Evolutionary conservation across 2,113 vertebrate species (phyloP).

Genomic region (Crotalus tigris): DNA sequence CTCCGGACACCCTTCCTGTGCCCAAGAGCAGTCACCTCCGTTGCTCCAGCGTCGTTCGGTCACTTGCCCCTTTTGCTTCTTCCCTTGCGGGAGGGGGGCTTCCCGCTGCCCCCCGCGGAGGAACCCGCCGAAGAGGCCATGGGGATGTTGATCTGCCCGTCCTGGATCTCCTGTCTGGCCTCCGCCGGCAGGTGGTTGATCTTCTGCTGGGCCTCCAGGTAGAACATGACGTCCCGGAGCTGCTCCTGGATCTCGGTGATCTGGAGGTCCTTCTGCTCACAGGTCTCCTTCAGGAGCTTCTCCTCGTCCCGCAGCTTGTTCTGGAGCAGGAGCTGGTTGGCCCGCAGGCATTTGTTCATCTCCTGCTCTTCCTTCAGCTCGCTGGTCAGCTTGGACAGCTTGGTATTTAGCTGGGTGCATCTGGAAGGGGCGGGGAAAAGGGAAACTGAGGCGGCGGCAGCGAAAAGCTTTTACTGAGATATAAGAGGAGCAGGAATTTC

Average conservation of each 20-base stretch:
- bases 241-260: conserved; percentile 93
- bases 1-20: not conserved
- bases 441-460: not conserved
- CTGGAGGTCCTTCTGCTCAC: conserved; percentile 80
- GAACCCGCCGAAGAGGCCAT: conserved; percentile 69
- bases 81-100: conserved; percentile 80
- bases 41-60: not conserved
- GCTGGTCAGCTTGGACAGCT: conserved; percentile 80
- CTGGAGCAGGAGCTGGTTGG: conserved; percentile 90
- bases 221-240: conserved; percentile 96
- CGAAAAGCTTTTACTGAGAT: not conserved
- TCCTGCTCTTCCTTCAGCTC: conserved; percentile 97
- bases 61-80: conserved; percentile 92
- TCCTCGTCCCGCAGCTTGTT: conserved; percentile 86
- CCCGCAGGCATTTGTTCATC: conserved; percentile 92
- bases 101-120: conserved; percentile 61
- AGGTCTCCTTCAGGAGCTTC: conserved; percentile 75
- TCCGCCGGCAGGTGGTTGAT: conserved; percentile 89
- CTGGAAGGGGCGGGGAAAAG: conserved; percentile 58
- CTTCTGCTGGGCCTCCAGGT: conserved; percentile 91
- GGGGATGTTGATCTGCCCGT: conserved; percentile 93
- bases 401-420: conserved; percentile 83
- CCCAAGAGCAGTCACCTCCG: not conserved
- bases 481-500: not conserved
- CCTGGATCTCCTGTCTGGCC: conserved; percentile 90